These are phyloP conservation scores for Vultur gryphus DNA, from an alignment of 2,797 vertebrate species.

Conservation along the genomic window DNA sequence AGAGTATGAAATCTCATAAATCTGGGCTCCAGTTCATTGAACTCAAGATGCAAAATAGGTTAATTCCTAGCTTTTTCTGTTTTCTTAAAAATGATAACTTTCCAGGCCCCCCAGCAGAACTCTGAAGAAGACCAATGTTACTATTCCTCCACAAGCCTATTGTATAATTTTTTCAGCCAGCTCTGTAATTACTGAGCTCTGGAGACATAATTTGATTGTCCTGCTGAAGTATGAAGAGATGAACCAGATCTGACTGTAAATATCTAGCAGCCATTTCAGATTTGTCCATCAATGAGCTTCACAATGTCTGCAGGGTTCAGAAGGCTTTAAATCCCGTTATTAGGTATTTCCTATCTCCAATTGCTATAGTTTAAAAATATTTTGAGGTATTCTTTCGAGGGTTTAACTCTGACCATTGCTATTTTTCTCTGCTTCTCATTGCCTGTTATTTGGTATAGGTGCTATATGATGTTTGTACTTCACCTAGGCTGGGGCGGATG, in stretches of 20 bases:
- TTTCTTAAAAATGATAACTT: background rate
- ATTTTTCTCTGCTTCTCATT: background rate
- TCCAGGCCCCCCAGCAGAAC: background rate
- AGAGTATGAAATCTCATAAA: background rate
- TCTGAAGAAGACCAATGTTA: background rate
- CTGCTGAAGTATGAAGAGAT: background rate
- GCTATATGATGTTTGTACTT: background rate
- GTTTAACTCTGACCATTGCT: background rate
- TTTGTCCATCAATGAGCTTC: background rate
- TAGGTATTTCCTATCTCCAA: fast-evolving
- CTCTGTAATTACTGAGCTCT: background rate
- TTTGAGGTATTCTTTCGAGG: background rate
- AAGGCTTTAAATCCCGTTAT: background rate
- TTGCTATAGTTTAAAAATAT: background rate
- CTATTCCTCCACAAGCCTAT: background rate
- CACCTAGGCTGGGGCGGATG: background rate
- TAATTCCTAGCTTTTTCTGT: background rate
- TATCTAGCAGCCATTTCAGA: background rate
- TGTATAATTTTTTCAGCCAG: background rate
- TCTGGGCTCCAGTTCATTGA: background rate
- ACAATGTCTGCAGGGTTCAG: background rate
- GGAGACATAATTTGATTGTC: background rate
- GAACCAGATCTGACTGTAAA: background rate
- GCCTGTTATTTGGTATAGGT: background rate
- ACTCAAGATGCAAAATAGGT: background rate